A percentile compares a stretch with the other conserved stretches of the same genome.
Evolutionary conservation across 2,888 invertebrate genomes (phyloP).

Genomic region (Lithophane ornitopus): DNA sequence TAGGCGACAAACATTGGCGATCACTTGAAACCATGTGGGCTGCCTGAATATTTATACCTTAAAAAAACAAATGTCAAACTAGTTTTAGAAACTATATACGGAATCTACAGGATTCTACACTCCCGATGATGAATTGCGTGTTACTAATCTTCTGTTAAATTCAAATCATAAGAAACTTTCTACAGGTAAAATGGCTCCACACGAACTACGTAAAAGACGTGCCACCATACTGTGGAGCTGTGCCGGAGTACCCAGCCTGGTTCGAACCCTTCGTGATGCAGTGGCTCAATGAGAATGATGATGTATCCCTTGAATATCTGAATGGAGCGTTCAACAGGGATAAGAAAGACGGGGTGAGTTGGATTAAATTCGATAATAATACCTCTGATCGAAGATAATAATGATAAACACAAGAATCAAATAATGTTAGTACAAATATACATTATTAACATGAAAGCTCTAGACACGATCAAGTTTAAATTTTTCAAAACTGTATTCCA

Average conservation of each 20-base stretch:
- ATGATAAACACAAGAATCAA: background rate
- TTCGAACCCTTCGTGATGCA: constrained; percentile 99
- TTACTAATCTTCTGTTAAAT: no score
- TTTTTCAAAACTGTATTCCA: no score
- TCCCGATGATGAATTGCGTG: no score
- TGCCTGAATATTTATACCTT: background rate
- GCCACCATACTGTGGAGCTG: constrained; percentile 98
- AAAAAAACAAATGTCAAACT: background rate
- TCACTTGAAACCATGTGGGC: background rate
- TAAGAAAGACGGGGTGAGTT: constrained; percentile 97
- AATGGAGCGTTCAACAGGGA: constrained; percentile 99
- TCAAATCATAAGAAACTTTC: background rate
- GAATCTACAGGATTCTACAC: no score
- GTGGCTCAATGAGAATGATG: constrained; percentile 99
- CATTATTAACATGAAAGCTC: no score
- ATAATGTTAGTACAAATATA: no score
- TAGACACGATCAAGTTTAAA: no score
- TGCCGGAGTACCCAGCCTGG: constrained; percentile 99
- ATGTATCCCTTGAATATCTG: constrained; percentile 99
- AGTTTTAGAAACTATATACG: background rate
- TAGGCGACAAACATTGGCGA: background rate
- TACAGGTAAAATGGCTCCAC: constrained; percentile 98
- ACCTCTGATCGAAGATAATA: background rate
- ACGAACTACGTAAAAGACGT: constrained; percentile 99
- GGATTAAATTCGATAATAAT: background rate